Percentiles rank a stretch among this genome's conserved stretches.
Evolutionary conservation across 2,888 invertebrate species (phyloP).

Genomic region (Drosophila imparisetae): DNA sequence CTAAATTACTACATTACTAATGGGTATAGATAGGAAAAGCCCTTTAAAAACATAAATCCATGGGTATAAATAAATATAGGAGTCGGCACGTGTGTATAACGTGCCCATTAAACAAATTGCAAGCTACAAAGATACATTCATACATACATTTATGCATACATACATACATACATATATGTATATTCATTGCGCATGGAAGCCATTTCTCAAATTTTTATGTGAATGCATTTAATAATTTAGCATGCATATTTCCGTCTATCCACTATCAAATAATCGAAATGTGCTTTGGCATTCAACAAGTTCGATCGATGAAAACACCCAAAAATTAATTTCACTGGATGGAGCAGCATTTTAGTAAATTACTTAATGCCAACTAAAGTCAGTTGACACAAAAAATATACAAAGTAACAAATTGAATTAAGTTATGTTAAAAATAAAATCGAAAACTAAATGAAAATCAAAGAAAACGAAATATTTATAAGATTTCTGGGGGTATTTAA

Average conservation of each 20-base stretch:
- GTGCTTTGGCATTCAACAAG: background rate
- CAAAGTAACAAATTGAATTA: background rate
- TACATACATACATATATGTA: background rate
- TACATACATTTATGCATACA: background rate
- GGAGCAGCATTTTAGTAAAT: background rate
- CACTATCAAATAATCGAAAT: background rate
- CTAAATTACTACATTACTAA: background rate
- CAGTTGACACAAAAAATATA: background rate
- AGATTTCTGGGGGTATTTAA: background rate
- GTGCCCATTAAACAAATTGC: background rate
- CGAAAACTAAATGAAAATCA: too few relatives aligned
- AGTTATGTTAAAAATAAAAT: background rate
- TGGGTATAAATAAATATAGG: background rate
- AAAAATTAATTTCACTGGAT: background rate
- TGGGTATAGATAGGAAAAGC: background rate
- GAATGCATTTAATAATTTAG: background rate
- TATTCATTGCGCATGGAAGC: background rate
- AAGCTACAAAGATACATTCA: background rate
- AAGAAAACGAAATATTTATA: background rate
- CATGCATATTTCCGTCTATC: background rate
- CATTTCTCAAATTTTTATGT: background rate
- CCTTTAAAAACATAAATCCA: background rate
- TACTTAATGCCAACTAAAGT: background rate
- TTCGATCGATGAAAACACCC: background rate
- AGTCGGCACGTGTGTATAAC: background rate